These are phyloP conservation scores for Illadopsis cleaveri DNA, from an alignment of 2,113 vertebrate species.

Conservation along the genomic window DNA sequence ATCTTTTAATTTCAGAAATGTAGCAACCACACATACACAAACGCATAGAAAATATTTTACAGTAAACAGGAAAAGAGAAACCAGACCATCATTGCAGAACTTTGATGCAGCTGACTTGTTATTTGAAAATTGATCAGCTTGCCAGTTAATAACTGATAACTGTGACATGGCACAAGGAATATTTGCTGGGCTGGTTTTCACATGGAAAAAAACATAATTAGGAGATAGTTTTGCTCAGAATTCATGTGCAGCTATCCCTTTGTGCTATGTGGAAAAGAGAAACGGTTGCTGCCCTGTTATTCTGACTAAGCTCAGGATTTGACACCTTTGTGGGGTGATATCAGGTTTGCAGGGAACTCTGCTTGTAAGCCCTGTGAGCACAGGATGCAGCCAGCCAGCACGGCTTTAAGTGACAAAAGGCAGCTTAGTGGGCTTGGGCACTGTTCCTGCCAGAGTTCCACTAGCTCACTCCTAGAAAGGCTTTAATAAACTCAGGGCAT, in stretches of 20 bases:
- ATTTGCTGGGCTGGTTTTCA: not conserved
- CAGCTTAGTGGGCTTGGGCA: not conserved
- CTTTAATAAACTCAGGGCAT: not conserved
- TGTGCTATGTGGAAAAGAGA: not conserved
- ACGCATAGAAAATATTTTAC: not conserved
- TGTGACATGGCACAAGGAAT: not conserved
- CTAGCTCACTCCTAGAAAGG: rapidly evolving
- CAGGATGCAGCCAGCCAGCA: not conserved
- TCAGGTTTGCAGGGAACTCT: not conserved
- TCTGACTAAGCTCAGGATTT: not conserved
- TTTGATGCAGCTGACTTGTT: not conserved
- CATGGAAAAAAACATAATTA: not conserved
- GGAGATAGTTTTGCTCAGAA: not conserved
- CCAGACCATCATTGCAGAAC: not conserved
- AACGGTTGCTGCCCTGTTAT: not conserved
- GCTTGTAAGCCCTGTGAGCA: not conserved
- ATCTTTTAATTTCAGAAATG: not conserved
- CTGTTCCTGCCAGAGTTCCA: not conserved
- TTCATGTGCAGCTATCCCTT: not conserved
- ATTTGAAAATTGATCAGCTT: not conserved
- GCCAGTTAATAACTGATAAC: not conserved
- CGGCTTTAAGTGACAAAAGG: not conserved
- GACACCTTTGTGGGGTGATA: not conserved
- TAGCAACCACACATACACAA: not conserved
- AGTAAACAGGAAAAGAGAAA: not conserved